These are phyloP conservation scores for Ginglymostoma cirratum DNA, from an alignment of 2,113 vertebrate species.

Conservation along the genomic window DNA sequence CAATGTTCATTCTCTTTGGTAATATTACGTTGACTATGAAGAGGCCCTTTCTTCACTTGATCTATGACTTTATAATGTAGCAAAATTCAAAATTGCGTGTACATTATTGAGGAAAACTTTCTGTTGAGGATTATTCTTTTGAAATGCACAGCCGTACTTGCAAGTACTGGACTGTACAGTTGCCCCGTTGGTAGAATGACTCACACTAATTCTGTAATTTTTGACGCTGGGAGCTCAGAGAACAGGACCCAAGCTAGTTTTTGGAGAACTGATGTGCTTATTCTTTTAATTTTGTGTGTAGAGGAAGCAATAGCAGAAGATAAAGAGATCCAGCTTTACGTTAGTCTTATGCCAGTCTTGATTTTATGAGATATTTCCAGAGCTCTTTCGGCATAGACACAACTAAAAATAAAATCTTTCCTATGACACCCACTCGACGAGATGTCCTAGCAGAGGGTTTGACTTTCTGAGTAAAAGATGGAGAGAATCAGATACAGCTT, in stretches of 20 bases:
- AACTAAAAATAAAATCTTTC: background rate
- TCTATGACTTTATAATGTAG: background rate
- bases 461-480: background rate
- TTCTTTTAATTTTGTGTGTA: background rate
- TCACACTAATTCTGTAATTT: background rate
- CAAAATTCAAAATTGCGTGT: background rate
- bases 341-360: background rate
- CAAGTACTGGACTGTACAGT: background rate
- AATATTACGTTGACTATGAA: background rate
- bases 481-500: background rate
- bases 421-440: background rate
- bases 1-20: background rate
- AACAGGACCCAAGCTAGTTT: background rate
- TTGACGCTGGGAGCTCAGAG: background rate
- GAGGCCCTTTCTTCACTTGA: background rate
- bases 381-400: background rate
- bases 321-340: background rate
- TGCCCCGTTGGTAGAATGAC: background rate
- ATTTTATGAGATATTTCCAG: background rate
- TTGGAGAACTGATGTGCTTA: background rate
- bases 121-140: background rate
- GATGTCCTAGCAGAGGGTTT: background rate
- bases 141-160: background rate
- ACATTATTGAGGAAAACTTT: background rate
- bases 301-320: background rate